phyloP scores from a whole-genome alignment of 2,113 vertebrate genomes.

The Boulengeromyrus knoepffleri region DNA sequence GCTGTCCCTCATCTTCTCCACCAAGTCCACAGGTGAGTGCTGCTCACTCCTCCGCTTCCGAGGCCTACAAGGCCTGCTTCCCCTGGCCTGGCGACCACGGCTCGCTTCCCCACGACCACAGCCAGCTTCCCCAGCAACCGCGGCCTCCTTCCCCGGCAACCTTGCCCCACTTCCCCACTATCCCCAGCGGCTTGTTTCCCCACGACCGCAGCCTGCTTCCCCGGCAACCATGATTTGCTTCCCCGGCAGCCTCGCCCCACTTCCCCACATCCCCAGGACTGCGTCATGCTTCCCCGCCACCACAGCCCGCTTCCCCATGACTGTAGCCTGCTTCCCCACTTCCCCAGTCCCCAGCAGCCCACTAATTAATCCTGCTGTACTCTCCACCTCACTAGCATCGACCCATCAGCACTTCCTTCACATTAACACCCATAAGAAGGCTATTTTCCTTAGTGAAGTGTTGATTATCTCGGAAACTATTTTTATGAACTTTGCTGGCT shows the following conservation, averaged over 20 bases:
- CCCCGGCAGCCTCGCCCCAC: not conserved
- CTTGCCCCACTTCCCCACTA: not conserved
- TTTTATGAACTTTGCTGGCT: constrained; percentile 11
- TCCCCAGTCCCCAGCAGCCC: not conserved
- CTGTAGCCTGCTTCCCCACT: not conserved
- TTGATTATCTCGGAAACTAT: constrained; percentile 48
- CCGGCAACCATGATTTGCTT: no score
- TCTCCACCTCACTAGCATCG: no score
- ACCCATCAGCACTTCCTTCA: no score
- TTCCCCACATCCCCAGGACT: no score
- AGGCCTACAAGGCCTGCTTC: not conserved
- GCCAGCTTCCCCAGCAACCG: not conserved
- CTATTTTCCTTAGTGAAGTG: constrained; percentile 45
- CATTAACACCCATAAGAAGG: constrained; percentile 21
- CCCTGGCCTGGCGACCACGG: constrained; percentile 16
- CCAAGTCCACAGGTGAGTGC: constrained; percentile 82
- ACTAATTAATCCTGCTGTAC: constrained; percentile 28
- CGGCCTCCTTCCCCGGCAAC: not conserved
- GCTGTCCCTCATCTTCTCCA: constrained; percentile 80
- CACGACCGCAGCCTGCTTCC: not conserved
- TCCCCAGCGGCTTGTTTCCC: not conserved
- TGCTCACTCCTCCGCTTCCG: constrained; percentile 25
- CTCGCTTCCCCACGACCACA: not conserved
- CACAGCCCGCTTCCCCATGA: not conserved
- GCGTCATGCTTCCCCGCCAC: no score